Conservation (phyloP, 2,888 invertebrate genomes). For the Iselma pallidipennis region DNA sequence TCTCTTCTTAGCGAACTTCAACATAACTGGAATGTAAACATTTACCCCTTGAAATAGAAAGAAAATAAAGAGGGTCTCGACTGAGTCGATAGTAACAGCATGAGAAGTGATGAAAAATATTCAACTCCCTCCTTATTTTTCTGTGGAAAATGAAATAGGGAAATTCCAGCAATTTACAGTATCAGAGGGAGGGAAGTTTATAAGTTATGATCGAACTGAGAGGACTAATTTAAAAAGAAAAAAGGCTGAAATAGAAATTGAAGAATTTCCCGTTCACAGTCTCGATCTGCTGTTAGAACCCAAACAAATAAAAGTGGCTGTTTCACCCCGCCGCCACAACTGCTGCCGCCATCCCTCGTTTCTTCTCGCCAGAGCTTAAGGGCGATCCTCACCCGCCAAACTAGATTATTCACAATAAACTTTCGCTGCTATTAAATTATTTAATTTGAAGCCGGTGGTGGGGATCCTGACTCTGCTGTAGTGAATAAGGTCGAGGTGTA, state of each 20-base stretch:
- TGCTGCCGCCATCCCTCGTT: constrained; percentile 10
- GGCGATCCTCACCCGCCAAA: constrained; percentile 44
- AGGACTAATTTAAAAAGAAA: background rate
- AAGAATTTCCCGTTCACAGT: background rate
- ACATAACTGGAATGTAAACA: constrained; percentile 41
- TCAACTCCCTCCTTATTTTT: background rate
- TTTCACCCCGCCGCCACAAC: background rate
- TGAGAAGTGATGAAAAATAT: background rate
- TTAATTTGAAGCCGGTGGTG: constrained; percentile 55
- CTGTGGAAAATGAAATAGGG: background rate
- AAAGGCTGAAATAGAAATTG: background rate
- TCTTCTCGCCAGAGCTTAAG: constrained; percentile 16
- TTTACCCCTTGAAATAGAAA: constrained; percentile 51
- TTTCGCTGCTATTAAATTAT: constrained; percentile 60
- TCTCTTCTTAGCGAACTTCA: constrained; percentile 12
- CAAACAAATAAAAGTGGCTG: constrained; percentile 18
- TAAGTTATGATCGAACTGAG: background rate
- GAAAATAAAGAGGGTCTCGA: constrained; percentile 45
- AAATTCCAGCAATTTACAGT: background rate
- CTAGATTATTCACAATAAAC: constrained; percentile 61
- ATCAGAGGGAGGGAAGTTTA: no score
- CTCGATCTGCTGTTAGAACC: background rate
- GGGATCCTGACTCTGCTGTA: constrained; percentile 44
- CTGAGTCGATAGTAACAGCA: background rate
- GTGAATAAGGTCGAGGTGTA: constrained; percentile 58